Base-by-base conservation (phyloP, 2,113 vertebrate species). In the Plotosus lineatus region DNA sequence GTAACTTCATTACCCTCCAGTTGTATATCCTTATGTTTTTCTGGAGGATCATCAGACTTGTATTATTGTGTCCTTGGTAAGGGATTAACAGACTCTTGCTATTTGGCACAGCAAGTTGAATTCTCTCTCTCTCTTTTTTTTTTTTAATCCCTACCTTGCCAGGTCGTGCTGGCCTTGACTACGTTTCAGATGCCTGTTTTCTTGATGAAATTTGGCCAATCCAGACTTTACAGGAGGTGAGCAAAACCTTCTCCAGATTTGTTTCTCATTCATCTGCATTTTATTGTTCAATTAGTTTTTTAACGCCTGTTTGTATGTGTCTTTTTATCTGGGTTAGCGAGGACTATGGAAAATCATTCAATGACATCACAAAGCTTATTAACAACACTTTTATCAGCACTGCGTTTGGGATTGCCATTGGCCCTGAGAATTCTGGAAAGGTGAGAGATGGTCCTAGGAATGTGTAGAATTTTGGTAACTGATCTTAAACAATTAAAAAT, bases 161-260 rank as follows among this genome's bases (percentile, higher is more conserved):
- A 98, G 96, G 94, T 98, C 56, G 94, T 98, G 74, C 88, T 97
- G 42, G 95, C 95, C 63, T 87, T 97, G 89, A 98, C 95, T 0
- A 97, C 96, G 1, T 98, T 96, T 89, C 94, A 95, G 83, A 88
- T 98, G 78, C 97, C 96, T 0, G 90, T 97, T 85, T 92, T 97
- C 76, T 90, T 97, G 90, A 71, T 96, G 71, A 93, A 86, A 81
- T 93, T 96, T 0, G 95, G 93, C 31, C 96, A 98, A 89, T 98
- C 97, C 80, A 96, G 93, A 87, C 93, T 98, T 0, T 98, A 98
- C 84, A 92, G 96, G 82, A 98, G 97, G 97, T 97, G 87, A 92
- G 61, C 23, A 75, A 2, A 28, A 4, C n/a, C 3, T 75, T 7
- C 60, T 0, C 36, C 46, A 4, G 40, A 21, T 8, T 31, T 21